Evolutionary conservation across 2,113 vertebrate species (phyloP).

Genomic region (Sphaerodactylus townsendi): DNA sequence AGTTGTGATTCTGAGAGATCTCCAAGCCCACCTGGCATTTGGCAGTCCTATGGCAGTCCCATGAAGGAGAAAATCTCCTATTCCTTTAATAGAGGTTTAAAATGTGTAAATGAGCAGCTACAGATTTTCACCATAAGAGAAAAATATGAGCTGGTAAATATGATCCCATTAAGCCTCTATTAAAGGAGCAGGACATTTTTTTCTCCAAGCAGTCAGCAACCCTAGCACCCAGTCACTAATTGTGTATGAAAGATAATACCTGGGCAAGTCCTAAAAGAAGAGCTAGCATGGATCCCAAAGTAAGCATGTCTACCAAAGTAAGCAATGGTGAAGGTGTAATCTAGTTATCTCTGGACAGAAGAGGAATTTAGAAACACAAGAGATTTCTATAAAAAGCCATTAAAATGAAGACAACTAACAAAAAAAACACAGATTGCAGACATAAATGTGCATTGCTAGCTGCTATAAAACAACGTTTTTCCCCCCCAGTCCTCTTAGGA

Average conservation of each 20-base stretch:
- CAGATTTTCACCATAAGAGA: too few species aligned
- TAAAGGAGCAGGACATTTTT: too few species aligned
- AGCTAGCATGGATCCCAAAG: not conserved
- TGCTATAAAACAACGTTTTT: not conserved
- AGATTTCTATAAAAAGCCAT: slow-evolving; percentile 3
- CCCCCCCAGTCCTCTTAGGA: not conserved
- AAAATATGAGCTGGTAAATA: too few species aligned
- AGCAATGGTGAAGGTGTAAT: slow-evolving; percentile 4
- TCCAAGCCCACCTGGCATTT: too few species aligned
- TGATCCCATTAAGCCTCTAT: too few species aligned
- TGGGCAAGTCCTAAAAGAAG: not conserved
- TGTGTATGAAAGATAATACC: not conserved
- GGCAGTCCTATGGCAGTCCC: too few species aligned
- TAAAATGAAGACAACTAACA: not conserved
- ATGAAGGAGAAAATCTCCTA: too few species aligned
- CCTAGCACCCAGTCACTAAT: not conserved
- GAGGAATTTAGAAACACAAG: slow-evolving; percentile 8
- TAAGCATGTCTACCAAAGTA: not conserved
- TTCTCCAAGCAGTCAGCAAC: too few species aligned
- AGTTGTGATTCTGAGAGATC: too few species aligned
- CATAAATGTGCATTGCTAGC: slow-evolving; percentile 9
- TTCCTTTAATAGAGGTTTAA: too few species aligned
- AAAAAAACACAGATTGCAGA: slow-evolving; percentile 23
- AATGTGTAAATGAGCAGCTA: too few species aligned
- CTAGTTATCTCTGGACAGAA: slow-evolving; percentile 10